Evolutionary conservation across 2,797 vertebrate species (phyloP), one percentile per base, ranked within the genome.

Genomic region (Psittacula echo): DNA sequence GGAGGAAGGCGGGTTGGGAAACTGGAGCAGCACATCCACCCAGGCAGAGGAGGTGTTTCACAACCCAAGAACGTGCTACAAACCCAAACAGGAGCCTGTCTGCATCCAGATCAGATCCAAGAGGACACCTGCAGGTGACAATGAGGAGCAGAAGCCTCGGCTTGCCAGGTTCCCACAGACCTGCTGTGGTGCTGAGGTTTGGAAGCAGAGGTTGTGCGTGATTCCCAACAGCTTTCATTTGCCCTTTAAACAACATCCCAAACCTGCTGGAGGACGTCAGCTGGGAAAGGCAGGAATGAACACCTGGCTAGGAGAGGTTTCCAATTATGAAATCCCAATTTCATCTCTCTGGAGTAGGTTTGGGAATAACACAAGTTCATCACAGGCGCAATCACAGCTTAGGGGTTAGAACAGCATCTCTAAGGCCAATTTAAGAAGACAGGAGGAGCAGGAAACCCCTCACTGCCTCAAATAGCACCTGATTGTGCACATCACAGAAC

Each of bases 231-330:
- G 72, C 29, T 79, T 83, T 66, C 23, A 53, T 73, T 42, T 58
- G 44, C 53, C 29, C 24, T 61, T 26, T 44, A 51, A 91, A 29
- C 24, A n/a, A 54, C 0, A 4, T 27, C 48, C 58, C 48, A 68
- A 61, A 32, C 37, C 66, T 39, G 78, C 45, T 42, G 66, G 41
- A 67, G 19, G 50, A 70, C 13, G 5, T 4, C 17, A 34, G 71
- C 18, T 6, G 64, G 37, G 53, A 77, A 68, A 30, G 0, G 3
- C 53, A 82, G 72, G 54, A 60, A 62, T 0, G 4, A 37, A 56
- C 1, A 1, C 9, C 32, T 1, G 2, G 27, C 47, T 39, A 32
- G 23, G 13, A 60, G 54, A 13, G 1, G 11, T 53, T 23, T 11
- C 41, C 53, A 45, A 10, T 48, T 32, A 34, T 18, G 20, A 82